Evolutionary conservation across 1,140 invertebrate genomes (phyloP).

Genomic region (Megalonaias nervosa): DNA sequence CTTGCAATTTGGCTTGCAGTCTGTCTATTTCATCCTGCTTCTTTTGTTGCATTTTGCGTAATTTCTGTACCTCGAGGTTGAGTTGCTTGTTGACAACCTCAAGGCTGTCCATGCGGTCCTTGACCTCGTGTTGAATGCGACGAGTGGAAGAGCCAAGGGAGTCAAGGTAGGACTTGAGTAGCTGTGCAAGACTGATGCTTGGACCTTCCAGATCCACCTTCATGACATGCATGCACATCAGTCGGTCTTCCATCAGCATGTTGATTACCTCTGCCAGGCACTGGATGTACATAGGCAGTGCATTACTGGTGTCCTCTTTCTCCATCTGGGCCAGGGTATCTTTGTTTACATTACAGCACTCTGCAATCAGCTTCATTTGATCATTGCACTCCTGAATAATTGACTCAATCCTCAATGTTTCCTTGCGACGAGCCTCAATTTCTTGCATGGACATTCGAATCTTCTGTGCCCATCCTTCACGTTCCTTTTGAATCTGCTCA

Average conservation of each 20-base stretch:
- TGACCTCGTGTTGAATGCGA: slow-evolving; percentile 18
- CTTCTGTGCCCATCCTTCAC: slow-evolving; percentile 44
- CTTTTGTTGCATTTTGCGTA: slow-evolving; percentile 23
- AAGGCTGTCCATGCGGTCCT: slow-evolving; percentile 20
- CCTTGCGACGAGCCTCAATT: slow-evolving; percentile 44
- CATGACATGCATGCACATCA: slow-evolving; percentile 37
- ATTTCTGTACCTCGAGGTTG: slow-evolving; percentile 20
- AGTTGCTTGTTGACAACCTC: slow-evolving; percentile 33
- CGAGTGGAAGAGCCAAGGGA: slow-evolving; percentile 26
- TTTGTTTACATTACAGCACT: slow-evolving; percentile 29
- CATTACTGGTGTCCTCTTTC: slow-evolving; percentile 17
- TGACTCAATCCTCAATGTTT: slow-evolving; percentile 22
- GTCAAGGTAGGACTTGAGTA: slow-evolving; percentile 28
- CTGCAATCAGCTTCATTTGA: slow-evolving; percentile 35
- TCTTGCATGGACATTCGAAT: slow-evolving; percentile 48
- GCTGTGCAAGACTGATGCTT: slow-evolving; percentile 16
- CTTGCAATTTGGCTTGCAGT: slow-evolving; percentile 32
- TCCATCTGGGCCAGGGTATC: slow-evolving; percentile 2
- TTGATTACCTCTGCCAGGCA: slow-evolving; percentile 35
- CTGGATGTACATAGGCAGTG: slow-evolving; percentile 27
- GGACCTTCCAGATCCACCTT: slow-evolving; percentile 10
- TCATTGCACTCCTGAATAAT: slow-evolving; percentile 35
- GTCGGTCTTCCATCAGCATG: slow-evolving; percentile 41
- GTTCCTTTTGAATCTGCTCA: slow-evolving; percentile 44
- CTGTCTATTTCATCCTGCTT: slow-evolving; percentile 30